Base-by-base conservation (phyloP, 2,888 invertebrate genomes). In the Hirtodrosophila alboralis region DNA sequence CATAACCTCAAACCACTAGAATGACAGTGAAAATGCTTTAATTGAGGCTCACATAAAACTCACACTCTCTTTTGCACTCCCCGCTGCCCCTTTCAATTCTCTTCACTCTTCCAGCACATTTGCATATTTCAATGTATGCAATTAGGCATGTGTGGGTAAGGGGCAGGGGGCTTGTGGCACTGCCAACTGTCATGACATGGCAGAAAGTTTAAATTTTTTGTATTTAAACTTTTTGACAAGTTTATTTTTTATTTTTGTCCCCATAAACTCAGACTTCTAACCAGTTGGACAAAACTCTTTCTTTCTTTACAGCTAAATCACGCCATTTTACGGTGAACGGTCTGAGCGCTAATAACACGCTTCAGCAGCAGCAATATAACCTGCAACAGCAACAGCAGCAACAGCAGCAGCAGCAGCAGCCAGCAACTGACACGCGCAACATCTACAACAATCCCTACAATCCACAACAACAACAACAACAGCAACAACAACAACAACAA, bases 251-350 rank as follows among this genome's bases (percentile, higher is more conserved):
- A 23, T n/a, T n/a, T n/a, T n/a, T n/a, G n/a, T n/a, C n/a, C n/a
- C n/a, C n/a, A n/a, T n/a, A n/a, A n/a, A n/a, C n/a, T n/a, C n/a
- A n/a, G n/a, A n/a, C n/a, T n/a, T n/a, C n/a, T n/a, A n/a, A n/a
- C n/a, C n/a, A n/a, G n/a, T n/a, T n/a, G n/a, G n/a, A n/a, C n/a
- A n/a, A 26, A 27, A 53, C 3, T 34, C 23, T 23, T 13, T 28
- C n/a, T 12, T 33, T 16, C 7, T 26, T 66, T 48, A 5, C 30
- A 94, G 93, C 92, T 91, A 96, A 96, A 94, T 93, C 93, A 91
- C 95, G 96, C 90, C 93, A 96, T 91, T 95, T 96, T 92, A 95
- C 95, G 90, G 88, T 88, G 62, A 89, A 89, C 69, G 90, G 89
- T 73, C 76, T 90, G 76, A 93, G 93, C 89, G 79, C 75, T 69